Base-by-base conservation (phyloP, 2,113 vertebrate genomes). In the Zootoca vivipara region DNA sequence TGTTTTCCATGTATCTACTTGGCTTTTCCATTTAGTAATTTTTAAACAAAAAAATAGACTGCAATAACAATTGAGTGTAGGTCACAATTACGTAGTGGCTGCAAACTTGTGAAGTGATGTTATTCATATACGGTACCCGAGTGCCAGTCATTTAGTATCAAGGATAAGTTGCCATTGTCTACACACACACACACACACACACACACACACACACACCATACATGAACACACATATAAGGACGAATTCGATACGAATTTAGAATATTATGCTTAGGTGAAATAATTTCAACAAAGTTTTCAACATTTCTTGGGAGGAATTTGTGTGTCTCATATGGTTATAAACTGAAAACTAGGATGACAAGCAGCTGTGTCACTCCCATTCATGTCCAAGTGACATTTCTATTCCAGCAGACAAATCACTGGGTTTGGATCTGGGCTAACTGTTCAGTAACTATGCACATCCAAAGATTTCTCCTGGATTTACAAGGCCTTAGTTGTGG, bases 1-100 rank as follows among this genome's bases (percentile, higher is more conserved):
- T 94, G 89, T 95, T 95, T 95, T 94, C 91, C 93, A 95, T 94
- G 69, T 90, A 94, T 90, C 84, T 90, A 75, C 82, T 82, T 94
- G 92, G 88, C 89, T 86, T 91, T 85, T 80, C 56, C 91, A 72
- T 89, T n/a, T 86, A 88, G 87, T 81, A 52, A 69, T 91, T 91
- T 92, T 91, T 92, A 70, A 82, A 35, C 56, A 28, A 65, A 91
- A 84, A 91, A 69, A 82, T 83, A 85, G 87, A 94, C 91, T 95
- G 87, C 84, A 89, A 81, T 85, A 90, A 91, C 87, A 93, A 86
- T 67, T 8, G 77, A 90, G 78, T 90, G 26, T 3, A 88, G 78
- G 75, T 90, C 89, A 52, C 40, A 91, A 93, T 94, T 94, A 90
- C 93, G 91, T 89, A 93, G 91, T 90, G 89, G 92, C 42, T 78